Base-by-base conservation (phyloP, 2,797 vertebrate species). In the Labeo calbasu region DNA sequence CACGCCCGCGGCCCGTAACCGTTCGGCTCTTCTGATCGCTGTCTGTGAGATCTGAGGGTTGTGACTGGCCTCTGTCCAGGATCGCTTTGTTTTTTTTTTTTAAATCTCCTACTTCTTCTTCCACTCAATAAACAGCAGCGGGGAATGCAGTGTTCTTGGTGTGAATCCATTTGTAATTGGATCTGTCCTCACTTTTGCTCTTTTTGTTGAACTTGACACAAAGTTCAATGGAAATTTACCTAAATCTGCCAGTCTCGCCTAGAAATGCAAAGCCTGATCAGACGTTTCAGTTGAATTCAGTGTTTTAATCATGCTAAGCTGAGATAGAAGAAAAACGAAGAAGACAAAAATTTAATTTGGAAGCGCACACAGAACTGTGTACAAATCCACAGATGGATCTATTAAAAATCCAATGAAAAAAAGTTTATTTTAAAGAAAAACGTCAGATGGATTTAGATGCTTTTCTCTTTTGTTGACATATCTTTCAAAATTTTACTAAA, bases 21-120 rank as follows among this genome's bases (percentile, higher is more conserved):
- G 25, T 70, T 61, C 69, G 63, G 59, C 46, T 86, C 82, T 88
- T 89, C 77, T 84, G 84, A 82, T 86, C 71, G 36, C 78, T 66
- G 80, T 77, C 73, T 57, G 63, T 70, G 23, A 19, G 73, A 57
- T 77, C 23, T 61, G 72, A 66, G 75, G 65, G 50, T 50, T 86
- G 23, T 46, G 59, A 57, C 25, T 55, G 46, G 6, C 25, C 46
- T 40, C 17, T 12, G 73, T 66, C 21, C 50, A 12, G 61, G n/a
- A 53, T 63, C 12, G 14, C 46, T 50, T 25, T 25, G 0, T 50
- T 81, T 12, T 50, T 2, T 25, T 57, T 66, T 68, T 79, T 82
- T 73, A 3, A 23, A 68, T 77, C 73, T 69, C 51, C 23, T 57
- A 15, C 57, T 36, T 71, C 46, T 76, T 55, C 59, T 77, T 28